These are phyloP conservation scores for Xiphias gladius DNA, from an alignment of 2,113 vertebrate genomes.

Conservation along the genomic window DNA sequence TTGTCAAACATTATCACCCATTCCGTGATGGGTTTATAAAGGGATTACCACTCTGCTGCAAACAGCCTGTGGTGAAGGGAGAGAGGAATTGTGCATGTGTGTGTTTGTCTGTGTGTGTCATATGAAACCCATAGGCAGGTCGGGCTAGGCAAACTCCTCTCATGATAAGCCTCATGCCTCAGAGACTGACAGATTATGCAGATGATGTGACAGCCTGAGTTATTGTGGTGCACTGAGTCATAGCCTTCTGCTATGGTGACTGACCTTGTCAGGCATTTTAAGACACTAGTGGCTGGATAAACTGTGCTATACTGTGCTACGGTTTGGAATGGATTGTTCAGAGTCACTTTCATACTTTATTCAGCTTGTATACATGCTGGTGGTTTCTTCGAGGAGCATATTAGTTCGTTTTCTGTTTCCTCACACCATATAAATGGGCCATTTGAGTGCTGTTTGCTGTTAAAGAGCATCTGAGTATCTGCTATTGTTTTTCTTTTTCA, in stretches of 20 bases:
- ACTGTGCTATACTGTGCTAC: conserved; percentile 6
- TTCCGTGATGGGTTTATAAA: conserved; percentile 57
- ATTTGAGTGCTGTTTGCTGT: background rate
- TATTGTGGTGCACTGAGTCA: conserved; percentile 56
- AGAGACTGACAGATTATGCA: conserved; percentile 43
- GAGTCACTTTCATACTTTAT: conserved; percentile 21
- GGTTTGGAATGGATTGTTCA: conserved; percentile 8
- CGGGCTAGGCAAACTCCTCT: conserved; percentile 39
- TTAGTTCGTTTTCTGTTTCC: conserved; percentile 16
- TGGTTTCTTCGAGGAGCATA: background rate
- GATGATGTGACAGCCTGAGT: conserved; percentile 53
- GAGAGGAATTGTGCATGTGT: background rate
- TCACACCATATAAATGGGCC: background rate
- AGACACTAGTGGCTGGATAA: conserved; percentile 10
- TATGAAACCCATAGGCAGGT: conserved; percentile 64
- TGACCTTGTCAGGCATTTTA: conserved; percentile 50
- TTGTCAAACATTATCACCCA: background rate
- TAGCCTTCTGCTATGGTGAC: conserved; percentile 33
- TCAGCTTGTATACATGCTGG: conserved; percentile 13
- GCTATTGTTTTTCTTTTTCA: conserved; percentile 32
- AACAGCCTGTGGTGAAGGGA: conserved; percentile 7
- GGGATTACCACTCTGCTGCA: conserved; percentile 46
- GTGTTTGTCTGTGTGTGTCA: conserved; percentile 46
- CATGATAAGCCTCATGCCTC: conserved; percentile 65
- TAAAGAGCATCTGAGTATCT: conserved; percentile 14